Conservation (phyloP, 1,140 invertebrate genomes). For the Drosophila persimilis region DNA sequence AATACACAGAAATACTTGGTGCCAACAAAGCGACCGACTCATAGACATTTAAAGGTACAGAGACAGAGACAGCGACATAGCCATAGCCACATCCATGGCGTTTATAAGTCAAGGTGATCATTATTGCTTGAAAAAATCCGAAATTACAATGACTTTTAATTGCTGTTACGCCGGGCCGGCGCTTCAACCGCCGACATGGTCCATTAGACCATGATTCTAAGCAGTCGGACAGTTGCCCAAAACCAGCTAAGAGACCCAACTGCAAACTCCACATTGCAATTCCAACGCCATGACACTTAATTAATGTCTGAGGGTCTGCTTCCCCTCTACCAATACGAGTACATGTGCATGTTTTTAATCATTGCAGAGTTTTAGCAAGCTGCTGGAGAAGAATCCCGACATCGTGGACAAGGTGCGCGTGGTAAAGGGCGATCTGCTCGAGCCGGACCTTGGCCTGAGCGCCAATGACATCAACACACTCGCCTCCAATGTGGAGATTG, state of each 20-base stretch:
- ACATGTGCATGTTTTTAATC: neutral
- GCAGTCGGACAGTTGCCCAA: constrained; percentile 4
- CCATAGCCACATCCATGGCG: constrained; percentile 32
- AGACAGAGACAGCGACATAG: neutral
- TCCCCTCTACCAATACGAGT: no score
- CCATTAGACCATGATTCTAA: constrained; percentile 58
- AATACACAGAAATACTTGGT: constrained; percentile 1
- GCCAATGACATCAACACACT: constrained; percentile 85
- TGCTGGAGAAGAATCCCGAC: constrained; percentile 86
- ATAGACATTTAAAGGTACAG: constrained; percentile 7
- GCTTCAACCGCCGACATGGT: constrained; percentile 38
- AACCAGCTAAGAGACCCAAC: constrained; percentile 13
- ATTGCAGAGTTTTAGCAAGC: constrained; percentile 88
- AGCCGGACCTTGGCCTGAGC: constrained; percentile 90
- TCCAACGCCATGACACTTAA: constrained; percentile 51
- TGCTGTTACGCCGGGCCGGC: constrained; percentile 45
- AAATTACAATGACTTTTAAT: constrained; percentile 74
- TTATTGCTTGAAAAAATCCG: constrained; percentile 60
- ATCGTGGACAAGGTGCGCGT: constrained; percentile 89
- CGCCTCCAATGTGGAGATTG: constrained; percentile 87
- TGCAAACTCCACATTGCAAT: constrained; percentile 14
- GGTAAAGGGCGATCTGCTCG: constrained; percentile 92
- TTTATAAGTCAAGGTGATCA: constrained; percentile 79
- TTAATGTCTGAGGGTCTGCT: constrained; percentile 46
- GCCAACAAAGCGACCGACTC: constrained; percentile 27